phyloP scores from a whole-genome alignment of 2,113 vertebrate species.

The Archilochus colubris region DNA sequence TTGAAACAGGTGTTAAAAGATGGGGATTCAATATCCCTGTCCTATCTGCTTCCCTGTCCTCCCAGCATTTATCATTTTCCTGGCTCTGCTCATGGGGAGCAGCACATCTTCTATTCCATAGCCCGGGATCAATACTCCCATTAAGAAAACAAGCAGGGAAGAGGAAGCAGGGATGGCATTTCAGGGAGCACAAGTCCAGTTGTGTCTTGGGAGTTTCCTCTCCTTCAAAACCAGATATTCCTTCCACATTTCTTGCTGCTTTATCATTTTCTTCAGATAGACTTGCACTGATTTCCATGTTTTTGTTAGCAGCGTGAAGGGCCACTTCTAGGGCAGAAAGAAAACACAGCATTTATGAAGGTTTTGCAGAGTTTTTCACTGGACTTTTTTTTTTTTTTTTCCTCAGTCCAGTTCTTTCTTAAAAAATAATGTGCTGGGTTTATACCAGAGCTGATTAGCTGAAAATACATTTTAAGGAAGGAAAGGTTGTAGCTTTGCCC shows the following conservation, averaged over 20 bases:
- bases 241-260: slow-evolving; percentile 6
- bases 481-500: neutral
- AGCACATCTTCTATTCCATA: neutral
- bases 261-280: neutral
- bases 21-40: neutral
- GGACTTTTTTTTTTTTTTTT: neutral
- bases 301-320: neutral
- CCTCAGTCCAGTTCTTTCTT: neutral
- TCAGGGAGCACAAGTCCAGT: neutral
- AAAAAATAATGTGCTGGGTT: neutral
- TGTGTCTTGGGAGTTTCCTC: neutral
- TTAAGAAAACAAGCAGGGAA: neutral
- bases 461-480: neutral
- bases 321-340: neutral
- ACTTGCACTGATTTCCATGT: neutral
- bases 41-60: neutral
- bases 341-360: neutral
- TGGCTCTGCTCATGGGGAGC: neutral
- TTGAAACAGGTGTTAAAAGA: neutral
- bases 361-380: neutral
- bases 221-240: neutral
- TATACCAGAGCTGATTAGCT: neutral
- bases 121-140: neutral
- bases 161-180: neutral
- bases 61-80: neutral